A percentile compares a stretch with the other conserved stretches of the same genome.
Evolutionary conservation across 2,113 vertebrate species (phyloP).

Genomic region (Lampris megalopsis): DNA sequence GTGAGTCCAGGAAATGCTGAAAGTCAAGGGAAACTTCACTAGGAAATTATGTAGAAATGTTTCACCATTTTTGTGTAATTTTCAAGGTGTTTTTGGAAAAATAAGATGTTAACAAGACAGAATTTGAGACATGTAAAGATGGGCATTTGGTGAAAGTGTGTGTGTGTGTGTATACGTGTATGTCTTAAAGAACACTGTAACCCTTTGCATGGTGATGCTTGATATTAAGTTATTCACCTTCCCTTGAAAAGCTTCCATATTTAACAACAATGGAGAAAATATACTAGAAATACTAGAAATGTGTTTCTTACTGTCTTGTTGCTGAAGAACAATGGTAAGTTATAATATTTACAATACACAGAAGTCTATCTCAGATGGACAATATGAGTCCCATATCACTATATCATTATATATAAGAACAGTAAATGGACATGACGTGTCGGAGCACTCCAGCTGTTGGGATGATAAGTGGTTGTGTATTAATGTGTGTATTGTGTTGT

Average conservation of each 20-base stretch:
- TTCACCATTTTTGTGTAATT: no score
- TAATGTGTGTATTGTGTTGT: constrained; percentile 49
- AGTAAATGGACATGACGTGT: background rate
- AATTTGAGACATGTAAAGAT: constrained; percentile 7
- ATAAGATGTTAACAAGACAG: background rate
- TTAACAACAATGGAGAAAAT: constrained; percentile 27
- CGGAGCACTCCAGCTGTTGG: constrained; percentile 21
- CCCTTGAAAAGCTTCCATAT: constrained; percentile 31
- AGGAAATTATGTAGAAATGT: no score
- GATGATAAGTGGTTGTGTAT: constrained; percentile 23
- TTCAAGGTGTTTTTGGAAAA: no score
- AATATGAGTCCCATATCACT: background rate
- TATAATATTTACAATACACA: background rate
- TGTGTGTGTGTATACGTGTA: constrained; percentile 17
- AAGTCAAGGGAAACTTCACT: no score
- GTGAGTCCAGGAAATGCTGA: no score
- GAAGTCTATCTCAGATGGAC: background rate
- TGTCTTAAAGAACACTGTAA: constrained; percentile 22
- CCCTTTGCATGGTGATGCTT: constrained; percentile 46
- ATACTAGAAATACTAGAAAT: background rate
- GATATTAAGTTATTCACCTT: constrained; percentile 2
- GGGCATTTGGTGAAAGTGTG: background rate
- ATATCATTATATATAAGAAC: background rate
- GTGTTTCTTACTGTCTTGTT: background rate
- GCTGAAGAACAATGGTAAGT: constrained; percentile 56